Base-by-base conservation (phyloP, 2,888 invertebrate species). In the Romanomermis culicivorax region DNA sequence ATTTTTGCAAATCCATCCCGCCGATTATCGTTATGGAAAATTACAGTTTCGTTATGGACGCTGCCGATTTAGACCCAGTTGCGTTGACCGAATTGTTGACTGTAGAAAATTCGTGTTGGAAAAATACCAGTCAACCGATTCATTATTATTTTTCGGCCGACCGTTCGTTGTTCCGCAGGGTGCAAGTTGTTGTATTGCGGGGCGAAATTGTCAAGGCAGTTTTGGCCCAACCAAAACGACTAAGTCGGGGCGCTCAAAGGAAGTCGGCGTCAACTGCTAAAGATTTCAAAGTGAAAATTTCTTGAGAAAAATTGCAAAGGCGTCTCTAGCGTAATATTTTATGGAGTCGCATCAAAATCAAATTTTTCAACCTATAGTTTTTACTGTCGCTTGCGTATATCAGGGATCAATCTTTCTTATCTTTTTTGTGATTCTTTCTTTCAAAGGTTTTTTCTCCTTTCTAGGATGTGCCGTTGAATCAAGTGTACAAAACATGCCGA, bases 141-240 rank as follows among this genome's bases (percentile, higher is more conserved):
- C 56, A 63, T 29, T 65, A 60, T 56, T 65, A 64, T 56, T 63
- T 58, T 23, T 62, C 64, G 2, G 64, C 63, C 29, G 62, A 61
- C 36, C 58, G 62, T 56, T 59, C 56, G 50, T 59, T 60, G 1
- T 63, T 63, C 51, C 55, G 60, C 54, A 59, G 58, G 54, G 63
- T 61, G 7, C 30, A 20, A 2, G 20, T 29, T 17, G 23, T 54
- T 20, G 3, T 27, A 2, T 2, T 27, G 17, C 25, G 30, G 20
- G 54, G 54, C n/a, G n/a, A 49, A 26, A 53, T 49, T 29, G 36
- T 56, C 2, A 3, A 14, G n/a, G 54, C 54, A 11, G 36, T 36
- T 17, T 36, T 36, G 17, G 7, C 36, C 7, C 36, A 36, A 17
- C 7, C 11, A 7, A 36, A 36, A 17, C 36, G 11, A 17, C 36